These are phyloP conservation scores for Sisyra terminalis DNA, from an alignment of 2,888 invertebrate genomes.

Conservation along the genomic window DNA sequence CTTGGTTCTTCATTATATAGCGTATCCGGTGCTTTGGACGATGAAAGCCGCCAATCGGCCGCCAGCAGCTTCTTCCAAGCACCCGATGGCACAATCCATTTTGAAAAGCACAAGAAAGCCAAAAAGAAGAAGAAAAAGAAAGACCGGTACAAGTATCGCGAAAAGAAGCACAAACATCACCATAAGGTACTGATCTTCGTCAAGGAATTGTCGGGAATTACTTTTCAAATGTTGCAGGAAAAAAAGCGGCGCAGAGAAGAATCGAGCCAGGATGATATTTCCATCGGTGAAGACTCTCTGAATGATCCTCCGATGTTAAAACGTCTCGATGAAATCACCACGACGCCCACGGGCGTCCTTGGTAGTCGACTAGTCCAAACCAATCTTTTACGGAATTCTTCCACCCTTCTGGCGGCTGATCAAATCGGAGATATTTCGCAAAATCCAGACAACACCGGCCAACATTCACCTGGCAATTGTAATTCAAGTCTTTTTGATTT, in stretches of 20 bases:
- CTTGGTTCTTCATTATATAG: conserved; percentile 16
- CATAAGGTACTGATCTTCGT: conserved; percentile 29
- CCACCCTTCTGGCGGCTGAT: neutral
- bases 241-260: conserved; percentile 45
- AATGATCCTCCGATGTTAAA: conserved; percentile 18
- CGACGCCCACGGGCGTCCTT: conserved; percentile 18
- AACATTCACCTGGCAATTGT: conserved; percentile 1
- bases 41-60: conserved; percentile 16
- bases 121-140: conserved; percentile 72
- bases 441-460: neutral
- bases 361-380: neutral
- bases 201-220: neutral
- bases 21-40: conserved; percentile 18
- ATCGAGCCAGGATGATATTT: conserved; percentile 40
- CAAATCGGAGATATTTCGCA: neutral
- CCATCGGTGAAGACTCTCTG: conserved; percentile 34
- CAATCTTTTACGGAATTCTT: neutral
- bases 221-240: conserved; percentile 22
- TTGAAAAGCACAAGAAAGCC: conserved; percentile 45
- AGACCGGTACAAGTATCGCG: conserved; percentile 39
- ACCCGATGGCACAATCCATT: conserved; percentile 16
- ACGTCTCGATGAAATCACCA: conserved; percentile 10
- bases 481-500: too few relatives aligned
- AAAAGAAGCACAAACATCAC: conserved; percentile 56
- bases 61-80: conserved; percentile 23